Conservation (phyloP, 2,888 invertebrate genomes). For the Zaprionus lineosus region DNA sequence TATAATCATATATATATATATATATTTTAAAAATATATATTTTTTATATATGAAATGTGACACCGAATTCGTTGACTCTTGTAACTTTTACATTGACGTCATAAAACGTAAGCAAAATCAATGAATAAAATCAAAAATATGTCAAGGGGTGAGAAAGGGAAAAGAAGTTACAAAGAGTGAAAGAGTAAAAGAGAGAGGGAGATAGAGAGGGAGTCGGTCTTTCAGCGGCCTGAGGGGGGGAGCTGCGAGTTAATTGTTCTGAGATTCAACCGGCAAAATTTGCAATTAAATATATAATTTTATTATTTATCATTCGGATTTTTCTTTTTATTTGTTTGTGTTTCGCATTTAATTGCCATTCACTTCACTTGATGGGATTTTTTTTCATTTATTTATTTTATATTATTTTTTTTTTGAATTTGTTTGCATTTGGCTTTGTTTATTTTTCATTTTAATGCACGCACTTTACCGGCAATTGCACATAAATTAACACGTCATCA, state of each 20-base stretch:
- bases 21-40: too few species aligned
- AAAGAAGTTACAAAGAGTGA: too few species aligned
- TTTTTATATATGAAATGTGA: too few species aligned
- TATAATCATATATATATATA: too few species aligned
- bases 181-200: neutral
- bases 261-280: constrained; percentile 27
- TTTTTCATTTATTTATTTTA: constrained; percentile 2
- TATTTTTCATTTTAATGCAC: constrained; percentile 24
- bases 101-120: neutral
- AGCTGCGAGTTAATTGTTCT: constrained; percentile 8
- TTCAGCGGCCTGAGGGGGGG: too few species aligned
- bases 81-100: constrained; percentile 6
- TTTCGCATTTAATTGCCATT: constrained; percentile 1
- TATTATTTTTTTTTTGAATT: constrained; percentile 27
- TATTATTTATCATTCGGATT: neutral
- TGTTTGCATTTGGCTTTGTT: constrained; percentile 32
- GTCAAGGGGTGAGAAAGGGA: neutral
- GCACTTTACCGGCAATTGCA: constrained; percentile 46
- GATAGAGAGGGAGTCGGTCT: neutral
- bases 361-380: neutral
- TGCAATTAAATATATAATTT: constrained; percentile 16
- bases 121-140: neutral
- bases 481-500: constrained; percentile 57
- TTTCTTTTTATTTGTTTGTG: constrained; percentile 1
- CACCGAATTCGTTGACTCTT: neutral